Evolutionary conservation across 2,888 invertebrate species (phyloP).

Genomic region (Hoplodrina blanda): DNA sequence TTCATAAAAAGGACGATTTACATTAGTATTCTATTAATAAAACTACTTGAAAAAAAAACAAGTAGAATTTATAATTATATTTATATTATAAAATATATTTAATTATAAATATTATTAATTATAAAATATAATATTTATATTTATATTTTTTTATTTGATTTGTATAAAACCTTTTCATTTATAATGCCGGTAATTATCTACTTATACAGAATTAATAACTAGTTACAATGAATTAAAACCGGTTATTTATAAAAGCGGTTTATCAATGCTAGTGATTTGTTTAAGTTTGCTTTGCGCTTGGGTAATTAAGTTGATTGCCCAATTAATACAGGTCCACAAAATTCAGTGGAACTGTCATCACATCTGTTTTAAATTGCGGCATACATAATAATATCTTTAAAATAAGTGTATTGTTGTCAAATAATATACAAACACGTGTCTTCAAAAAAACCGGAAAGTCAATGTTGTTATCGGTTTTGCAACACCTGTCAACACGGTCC

Average conservation of each 20-base stretch:
- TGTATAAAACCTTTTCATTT: not conserved
- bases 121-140: no score
- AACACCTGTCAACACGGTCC: conserved; percentile 75
- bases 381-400: not conserved
- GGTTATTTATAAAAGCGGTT: not conserved
- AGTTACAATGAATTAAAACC: conserved; percentile 3
- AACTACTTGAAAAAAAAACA: not conserved
- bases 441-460: conserved; percentile 42
- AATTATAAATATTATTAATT: no score
- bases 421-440: conserved; percentile 19
- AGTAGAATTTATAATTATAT: no score
- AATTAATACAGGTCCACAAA: not conserved
- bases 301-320: not conserved
- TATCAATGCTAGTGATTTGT: not conserved
- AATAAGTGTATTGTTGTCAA: conserved; percentile 35
- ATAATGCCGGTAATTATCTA: not conserved
- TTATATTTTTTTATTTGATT: not conserved
- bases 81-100: no score
- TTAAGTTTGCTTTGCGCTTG: not conserved
- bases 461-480: conserved; percentile 64
- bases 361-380: not conserved
- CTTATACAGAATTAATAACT: not conserved
- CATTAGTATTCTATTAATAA: not conserved
- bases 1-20: not conserved
- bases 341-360: not conserved